Percentiles rank a stretch among this genome's conserved stretches.
phyloP scores from a whole-genome alignment of 2,113 vertebrate genomes.

The Danio rerio region GRCz12tu NC_133198.1:29220001-29220500 shows the following conservation, averaged over 20 bases:
- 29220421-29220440: conserved; percentile 24
- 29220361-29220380: neutral
- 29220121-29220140: too few species aligned
- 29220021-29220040: too few species aligned
- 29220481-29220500: conserved; percentile 3
- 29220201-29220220: neutral
- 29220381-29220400: conserved; percentile 6
- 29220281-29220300: neutral
- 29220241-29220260: neutral
- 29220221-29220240: neutral
- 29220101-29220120: too few species aligned
- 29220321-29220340: conserved; percentile 13
- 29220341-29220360: neutral
- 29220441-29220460: conserved; percentile 37
- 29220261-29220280: neutral
- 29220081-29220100: too few species aligned
- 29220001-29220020: too few species aligned
- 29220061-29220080: too few species aligned
- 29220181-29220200: neutral
- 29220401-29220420: conserved; percentile 32
- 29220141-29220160: neutral
- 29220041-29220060: too few species aligned
- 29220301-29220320: conserved; percentile 2
- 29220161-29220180: neutral
- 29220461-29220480: neutral